Evolutionary conservation across 2,888 invertebrate genomes (phyloP).

Genomic region (Nemapogon koenigi): DNA sequence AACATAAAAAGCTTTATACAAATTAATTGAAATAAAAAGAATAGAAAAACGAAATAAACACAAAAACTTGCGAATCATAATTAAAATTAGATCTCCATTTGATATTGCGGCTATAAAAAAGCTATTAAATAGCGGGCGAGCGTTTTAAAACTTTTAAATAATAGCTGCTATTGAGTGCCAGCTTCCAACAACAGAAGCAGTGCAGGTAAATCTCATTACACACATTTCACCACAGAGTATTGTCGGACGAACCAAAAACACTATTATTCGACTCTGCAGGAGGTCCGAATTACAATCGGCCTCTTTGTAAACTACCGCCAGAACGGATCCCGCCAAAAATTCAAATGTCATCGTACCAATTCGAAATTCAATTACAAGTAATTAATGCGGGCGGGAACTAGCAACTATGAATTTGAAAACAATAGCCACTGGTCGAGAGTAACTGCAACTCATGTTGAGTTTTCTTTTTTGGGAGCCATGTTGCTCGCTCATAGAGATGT

Average conservation of each 20-base stretch:
- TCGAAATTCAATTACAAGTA: conserved; percentile 71
- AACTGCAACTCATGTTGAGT: conserved; percentile 36
- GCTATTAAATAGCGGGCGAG: no score
- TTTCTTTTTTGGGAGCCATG: conserved; percentile 22
- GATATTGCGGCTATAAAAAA: conserved; percentile 2
- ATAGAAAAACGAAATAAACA: no score
- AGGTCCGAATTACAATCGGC: conserved; percentile 50
- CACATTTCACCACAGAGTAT: conserved; percentile 56
- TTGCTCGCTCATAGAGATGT: conserved; percentile 26
- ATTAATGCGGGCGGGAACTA: conserved; percentile 60
- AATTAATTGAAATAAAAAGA: no score
- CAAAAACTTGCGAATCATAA: conserved; percentile 5
- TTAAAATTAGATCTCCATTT: conserved; percentile 7
- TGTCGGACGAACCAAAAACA: conserved; percentile 48
- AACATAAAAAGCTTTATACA: no score
- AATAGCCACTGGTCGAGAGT: conserved; percentile 40
- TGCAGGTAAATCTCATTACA: conserved; percentile 63
- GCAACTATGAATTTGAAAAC: conserved; percentile 53
- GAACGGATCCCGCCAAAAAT: conserved; percentile 50
- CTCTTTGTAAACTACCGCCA: conserved; percentile 33
- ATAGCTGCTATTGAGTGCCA: no score
- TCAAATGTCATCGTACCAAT: conserved; percentile 71
- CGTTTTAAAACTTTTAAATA: no score
- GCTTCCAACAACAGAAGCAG: conserved; percentile 59
- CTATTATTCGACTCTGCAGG: conserved; percentile 45